A percentile compares a stretch with the other conserved stretches of the same genome.
Conservation (phyloP, 2,797 vertebrate genomes). For the Balearica regulorum region DNA sequence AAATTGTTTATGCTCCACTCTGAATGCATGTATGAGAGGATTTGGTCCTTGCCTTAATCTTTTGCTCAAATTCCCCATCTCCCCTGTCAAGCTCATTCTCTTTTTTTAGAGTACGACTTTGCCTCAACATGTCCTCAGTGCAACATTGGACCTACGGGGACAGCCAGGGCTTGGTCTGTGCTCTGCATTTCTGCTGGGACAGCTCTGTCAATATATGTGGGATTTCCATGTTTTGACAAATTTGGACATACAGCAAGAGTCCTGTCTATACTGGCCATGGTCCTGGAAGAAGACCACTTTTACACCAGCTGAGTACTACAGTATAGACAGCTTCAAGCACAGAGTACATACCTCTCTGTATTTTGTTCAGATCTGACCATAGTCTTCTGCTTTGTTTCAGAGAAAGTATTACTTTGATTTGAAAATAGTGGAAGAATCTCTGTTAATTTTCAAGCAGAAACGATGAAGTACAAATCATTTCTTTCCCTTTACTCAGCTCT, state of each 20-base stretch:
- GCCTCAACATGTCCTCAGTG: neutral
- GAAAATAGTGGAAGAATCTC: neutral
- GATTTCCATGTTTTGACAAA: neutral
- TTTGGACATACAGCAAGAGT: neutral
- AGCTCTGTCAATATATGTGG: neutral
- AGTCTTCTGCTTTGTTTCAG: neutral
- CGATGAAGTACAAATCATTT: fast-evolving
- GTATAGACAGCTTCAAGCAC: neutral
- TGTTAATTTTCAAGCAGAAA: neutral
- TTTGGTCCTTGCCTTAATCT: neutral
- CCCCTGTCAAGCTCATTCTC: neutral
- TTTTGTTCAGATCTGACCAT: neutral
- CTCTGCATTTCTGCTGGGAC: neutral
- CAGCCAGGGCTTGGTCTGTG: neutral
- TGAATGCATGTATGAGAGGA: neutral
- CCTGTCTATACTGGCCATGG: neutral
- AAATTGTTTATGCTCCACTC: neutral
- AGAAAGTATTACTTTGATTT: neutral
- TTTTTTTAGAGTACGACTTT: neutral
- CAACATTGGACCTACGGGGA: neutral
- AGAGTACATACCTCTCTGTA: neutral
- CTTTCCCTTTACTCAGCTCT: neutral
- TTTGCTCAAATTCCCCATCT: neutral
- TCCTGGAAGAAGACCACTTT: neutral
- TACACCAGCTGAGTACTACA: neutral